Conservation (phyloP, 2,888 invertebrate species). For the Odontocerum albicorne region DNA sequence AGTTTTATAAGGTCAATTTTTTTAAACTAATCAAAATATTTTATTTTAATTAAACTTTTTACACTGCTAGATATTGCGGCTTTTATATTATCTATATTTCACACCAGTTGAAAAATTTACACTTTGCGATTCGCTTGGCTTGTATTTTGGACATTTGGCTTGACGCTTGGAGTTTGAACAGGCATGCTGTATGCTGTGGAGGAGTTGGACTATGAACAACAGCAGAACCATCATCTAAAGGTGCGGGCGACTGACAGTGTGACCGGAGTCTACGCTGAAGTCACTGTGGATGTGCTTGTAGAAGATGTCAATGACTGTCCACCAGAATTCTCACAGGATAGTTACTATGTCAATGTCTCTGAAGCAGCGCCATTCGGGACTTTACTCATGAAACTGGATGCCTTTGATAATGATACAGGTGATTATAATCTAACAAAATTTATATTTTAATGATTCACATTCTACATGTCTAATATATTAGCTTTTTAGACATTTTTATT, state of each 20-base stretch:
- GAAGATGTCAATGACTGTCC: constrained; percentile 90
- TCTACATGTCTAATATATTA: too few relatives aligned
- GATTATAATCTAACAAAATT: too few relatives aligned
- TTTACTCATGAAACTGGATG: constrained; percentile 68
- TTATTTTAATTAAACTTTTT: too few relatives aligned
- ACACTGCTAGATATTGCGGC: too few relatives aligned
- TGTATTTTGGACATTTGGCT: constrained; percentile 4
- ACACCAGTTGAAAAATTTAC: too few relatives aligned
- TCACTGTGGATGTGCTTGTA: constrained; percentile 77
- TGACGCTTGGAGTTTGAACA: constrained; percentile 44
- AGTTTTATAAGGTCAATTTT: too few relatives aligned
- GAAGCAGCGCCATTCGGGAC: constrained; percentile 82
- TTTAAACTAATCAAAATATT: too few relatives aligned
- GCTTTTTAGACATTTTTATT: too few relatives aligned
- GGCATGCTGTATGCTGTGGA: constrained; percentile 87
- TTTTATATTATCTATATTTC: too few relatives aligned
- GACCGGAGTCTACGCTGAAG: constrained; percentile 86
- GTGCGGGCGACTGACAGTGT: constrained; percentile 90
- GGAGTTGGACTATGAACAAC: constrained; percentile 84
- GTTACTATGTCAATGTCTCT: constrained; percentile 77
- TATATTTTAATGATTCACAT: too few relatives aligned
- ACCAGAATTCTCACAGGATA: constrained; percentile 77
- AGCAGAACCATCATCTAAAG: constrained; percentile 74
- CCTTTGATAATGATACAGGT: constrained; percentile 79
- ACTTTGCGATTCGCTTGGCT: background rate